Conservation (phyloP, 2,888 invertebrate species). For the Bibio marci region DNA sequence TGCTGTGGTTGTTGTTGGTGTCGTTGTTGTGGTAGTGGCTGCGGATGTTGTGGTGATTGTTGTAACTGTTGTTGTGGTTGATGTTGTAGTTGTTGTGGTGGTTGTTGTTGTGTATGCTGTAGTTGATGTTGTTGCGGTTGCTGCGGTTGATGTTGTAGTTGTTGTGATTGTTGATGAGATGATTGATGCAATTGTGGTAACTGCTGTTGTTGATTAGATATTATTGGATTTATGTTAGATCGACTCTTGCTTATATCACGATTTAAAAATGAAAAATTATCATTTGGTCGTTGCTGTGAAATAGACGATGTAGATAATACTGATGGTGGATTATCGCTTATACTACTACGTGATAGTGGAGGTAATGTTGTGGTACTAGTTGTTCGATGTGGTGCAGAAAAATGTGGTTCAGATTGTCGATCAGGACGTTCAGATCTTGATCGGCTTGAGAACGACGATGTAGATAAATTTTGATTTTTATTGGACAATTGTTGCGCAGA, state of each 20-base stretch:
- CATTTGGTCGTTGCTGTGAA: not conserved
- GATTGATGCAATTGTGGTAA: not conserved
- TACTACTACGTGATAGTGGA: not conserved
- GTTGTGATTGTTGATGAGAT: not conserved
- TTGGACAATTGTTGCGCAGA: not conserved
- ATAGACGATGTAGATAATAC: not conserved
- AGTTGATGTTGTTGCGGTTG: slow-evolving; percentile 1
- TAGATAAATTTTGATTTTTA: not conserved
- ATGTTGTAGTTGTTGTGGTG: not conserved
- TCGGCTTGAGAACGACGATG: not conserved
- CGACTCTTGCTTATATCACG: not conserved
- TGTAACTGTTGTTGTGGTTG: slow-evolving; percentile 1
- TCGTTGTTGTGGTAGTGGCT: not conserved
- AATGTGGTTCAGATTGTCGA: not conserved
- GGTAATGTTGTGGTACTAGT: slow-evolving; percentile 2
- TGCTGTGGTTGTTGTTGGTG: not conserved
- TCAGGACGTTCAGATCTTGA: not conserved
- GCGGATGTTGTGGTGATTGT: not conserved
- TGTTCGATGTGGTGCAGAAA: slow-evolving; percentile 1
- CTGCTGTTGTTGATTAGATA: not conserved
- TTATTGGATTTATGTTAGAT: not conserved
- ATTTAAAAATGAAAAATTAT: not conserved
- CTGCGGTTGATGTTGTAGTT: not conserved
- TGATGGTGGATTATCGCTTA: not conserved
- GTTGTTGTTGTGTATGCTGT: not conserved